phyloP scores from a whole-genome alignment of 2,888 invertebrate genomes.

The Pristionchus maxplancki region DNA sequence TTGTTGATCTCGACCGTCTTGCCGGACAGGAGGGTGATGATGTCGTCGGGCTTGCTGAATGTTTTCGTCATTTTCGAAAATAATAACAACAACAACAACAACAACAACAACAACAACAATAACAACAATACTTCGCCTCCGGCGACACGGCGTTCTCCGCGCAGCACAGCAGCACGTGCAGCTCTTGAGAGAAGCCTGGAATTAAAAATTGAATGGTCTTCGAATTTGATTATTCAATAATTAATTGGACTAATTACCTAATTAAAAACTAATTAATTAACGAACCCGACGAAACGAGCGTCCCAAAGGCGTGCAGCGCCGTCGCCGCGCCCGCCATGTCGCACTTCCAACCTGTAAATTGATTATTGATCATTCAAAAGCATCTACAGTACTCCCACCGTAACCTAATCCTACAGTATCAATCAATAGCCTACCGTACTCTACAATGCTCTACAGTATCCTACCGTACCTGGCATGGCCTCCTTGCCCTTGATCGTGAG shows the following conservation, averaged over 20 bases:
- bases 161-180: constrained; percentile 89
- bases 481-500: constrained; percentile 90
- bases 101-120: too few relatives aligned
- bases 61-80: too few relatives aligned
- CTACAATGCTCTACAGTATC: background rate
- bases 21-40: constrained; percentile 91
- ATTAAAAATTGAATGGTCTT: too few relatives aligned
- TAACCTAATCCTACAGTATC: background rate
- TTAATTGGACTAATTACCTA: background rate
- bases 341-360: constrained; percentile 82
- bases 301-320: constrained; percentile 88
- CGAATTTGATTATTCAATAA: background rate
- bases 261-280: background rate
- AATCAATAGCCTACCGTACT: background rate
- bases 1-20: constrained; percentile 90
- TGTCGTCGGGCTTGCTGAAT: constrained; percentile 86
- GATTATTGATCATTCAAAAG: background rate
- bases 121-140: constrained; percentile 69
- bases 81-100: too few relatives aligned
- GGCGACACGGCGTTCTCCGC: constrained; percentile 93
- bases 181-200: constrained; percentile 85
- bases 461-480: constrained; percentile 71
- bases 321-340: constrained; percentile 96
- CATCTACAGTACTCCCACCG: too few relatives aligned
- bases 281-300: constrained; percentile 82